Evolutionary conservation across 2,888 invertebrate species (phyloP).

Genomic region (Chromoteleia sp.): DNA sequence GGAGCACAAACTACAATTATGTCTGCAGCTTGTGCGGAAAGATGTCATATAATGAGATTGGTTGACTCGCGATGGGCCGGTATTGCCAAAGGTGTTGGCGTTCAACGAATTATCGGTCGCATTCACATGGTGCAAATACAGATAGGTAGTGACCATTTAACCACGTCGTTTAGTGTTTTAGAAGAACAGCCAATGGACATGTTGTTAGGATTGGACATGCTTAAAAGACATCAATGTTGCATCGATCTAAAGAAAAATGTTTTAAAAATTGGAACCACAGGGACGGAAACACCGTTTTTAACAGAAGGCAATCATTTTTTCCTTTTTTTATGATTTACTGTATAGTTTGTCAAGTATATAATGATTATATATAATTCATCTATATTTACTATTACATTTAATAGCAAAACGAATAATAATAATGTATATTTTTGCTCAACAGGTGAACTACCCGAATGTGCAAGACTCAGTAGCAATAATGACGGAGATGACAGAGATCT

Average conservation of each 20-base stretch:
- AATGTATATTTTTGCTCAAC: not conserved
- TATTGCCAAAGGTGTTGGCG: slow-evolving; percentile 98
- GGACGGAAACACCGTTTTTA: slow-evolving; percentile 95
- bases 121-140: slow-evolving; percentile 99
- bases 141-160: slow-evolving; percentile 96
- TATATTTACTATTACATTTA: too few species aligned
- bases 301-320: slow-evolving; percentile 87
- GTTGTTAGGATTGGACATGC: slow-evolving; percentile 98
- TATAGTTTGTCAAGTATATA: too few species aligned
- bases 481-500: slow-evolving; percentile 91
- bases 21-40: slow-evolving; percentile 97
- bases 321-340: too few species aligned
- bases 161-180: slow-evolving; percentile 98
- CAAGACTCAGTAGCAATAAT: slow-evolving; percentile 90
- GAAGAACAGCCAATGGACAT: slow-evolving; percentile 99
- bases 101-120: slow-evolving; percentile 97
- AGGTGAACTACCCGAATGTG: slow-evolving; percentile 91
- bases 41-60: slow-evolving; percentile 95
- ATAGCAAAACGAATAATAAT: not conserved
- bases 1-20: slow-evolving; percentile 99
- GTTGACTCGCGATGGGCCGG: slow-evolving; percentile 97
- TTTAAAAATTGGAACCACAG: slow-evolving; percentile 96
- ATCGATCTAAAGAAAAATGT: slow-evolving; percentile 96
- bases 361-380: too few species aligned
- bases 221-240: slow-evolving; percentile 97